These are phyloP conservation scores for Taeniopygia guttata DNA, from an alignment of 2,797 vertebrate species.

Conservation along the genomic window DNA sequence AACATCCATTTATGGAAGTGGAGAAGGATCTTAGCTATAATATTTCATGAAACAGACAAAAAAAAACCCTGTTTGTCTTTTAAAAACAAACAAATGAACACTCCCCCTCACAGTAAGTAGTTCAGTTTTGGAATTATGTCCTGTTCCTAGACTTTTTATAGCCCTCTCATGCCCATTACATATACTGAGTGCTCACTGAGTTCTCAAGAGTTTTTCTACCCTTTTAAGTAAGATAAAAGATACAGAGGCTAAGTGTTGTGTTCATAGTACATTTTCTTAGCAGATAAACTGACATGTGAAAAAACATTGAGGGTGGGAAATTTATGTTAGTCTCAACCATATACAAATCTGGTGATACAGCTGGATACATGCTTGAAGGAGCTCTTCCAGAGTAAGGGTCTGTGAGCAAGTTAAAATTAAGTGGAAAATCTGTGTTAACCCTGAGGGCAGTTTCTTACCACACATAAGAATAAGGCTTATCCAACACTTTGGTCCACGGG, in stretches of 20 bases:
- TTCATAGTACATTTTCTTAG: not conserved
- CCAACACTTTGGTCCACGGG: not conserved
- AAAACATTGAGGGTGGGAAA: not conserved
- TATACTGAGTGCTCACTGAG: not conserved
- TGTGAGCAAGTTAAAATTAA: not conserved
- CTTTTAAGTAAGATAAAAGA: conserved; percentile 44
- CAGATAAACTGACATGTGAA: conserved; percentile 12
- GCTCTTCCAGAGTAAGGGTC: not conserved
- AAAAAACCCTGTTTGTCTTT: not conserved
- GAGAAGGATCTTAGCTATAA: conserved; percentile 57
- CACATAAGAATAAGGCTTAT: not conserved
- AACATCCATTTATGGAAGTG: conserved; percentile 71
- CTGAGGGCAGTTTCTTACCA: not conserved
- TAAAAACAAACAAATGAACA: conserved; percentile 60
- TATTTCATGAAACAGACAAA: conserved; percentile 50
- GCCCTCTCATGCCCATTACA: not conserved
- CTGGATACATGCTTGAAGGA: not conserved
- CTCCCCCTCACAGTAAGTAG: conserved; percentile 18
- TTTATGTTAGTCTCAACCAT: conserved; percentile 1
- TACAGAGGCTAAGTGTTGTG: not conserved
- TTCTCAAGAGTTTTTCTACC: conserved; percentile 15
- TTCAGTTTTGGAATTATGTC: conserved; percentile 10
- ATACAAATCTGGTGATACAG: not conserved
- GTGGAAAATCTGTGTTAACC: conserved; percentile 30
- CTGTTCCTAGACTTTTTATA: not conserved